A percentile compares a stretch with the other conserved stretches of the same genome.
These are phyloP conservation scores for Lissocephala sabroskyi DNA, from an alignment of 2,888 invertebrate species.

Conservation along the genomic window DNA sequence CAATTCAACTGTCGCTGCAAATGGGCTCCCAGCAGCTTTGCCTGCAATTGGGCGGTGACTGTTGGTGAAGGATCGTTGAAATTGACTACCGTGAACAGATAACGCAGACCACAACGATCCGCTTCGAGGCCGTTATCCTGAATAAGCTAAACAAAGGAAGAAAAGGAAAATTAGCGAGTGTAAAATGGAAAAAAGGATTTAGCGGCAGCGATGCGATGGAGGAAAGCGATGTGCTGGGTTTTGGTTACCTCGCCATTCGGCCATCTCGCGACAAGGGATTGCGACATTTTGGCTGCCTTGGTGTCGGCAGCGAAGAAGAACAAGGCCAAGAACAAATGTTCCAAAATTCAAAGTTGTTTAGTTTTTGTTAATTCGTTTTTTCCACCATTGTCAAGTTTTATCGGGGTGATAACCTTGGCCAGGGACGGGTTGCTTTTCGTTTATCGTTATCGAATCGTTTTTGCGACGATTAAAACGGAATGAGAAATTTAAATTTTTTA, in stretches of 20 bases:
- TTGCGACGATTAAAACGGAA: no score
- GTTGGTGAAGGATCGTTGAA: constrained; percentile 79
- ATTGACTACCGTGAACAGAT: constrained; percentile 91
- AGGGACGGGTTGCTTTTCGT: no score
- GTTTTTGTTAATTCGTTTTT: no score
- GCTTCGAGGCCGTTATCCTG: constrained; percentile 95
- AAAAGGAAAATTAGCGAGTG: neutral
- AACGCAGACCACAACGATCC: constrained; percentile 96
- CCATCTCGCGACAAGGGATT: constrained; percentile 33
- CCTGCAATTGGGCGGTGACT: constrained; percentile 75
- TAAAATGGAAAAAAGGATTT: neutral
- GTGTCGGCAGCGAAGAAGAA: no score
- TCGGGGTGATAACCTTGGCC: no score
- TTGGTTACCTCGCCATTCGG: constrained; percentile 36
- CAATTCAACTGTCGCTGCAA: constrained; percentile 85
- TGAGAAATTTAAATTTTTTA: no score
- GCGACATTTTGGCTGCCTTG: no score
- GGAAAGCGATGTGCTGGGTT: constrained; percentile 2
- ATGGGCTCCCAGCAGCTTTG: constrained; percentile 85
- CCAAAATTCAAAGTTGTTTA: no score
- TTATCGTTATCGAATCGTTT: no score
- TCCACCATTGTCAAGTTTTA: no score
- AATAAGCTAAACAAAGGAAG: constrained; percentile 79
- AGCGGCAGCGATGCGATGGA: no score
- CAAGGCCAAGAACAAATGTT: no score